Conservation (phyloP, 2,113 vertebrate genomes). For the Sphyrna mokarran region DNA sequence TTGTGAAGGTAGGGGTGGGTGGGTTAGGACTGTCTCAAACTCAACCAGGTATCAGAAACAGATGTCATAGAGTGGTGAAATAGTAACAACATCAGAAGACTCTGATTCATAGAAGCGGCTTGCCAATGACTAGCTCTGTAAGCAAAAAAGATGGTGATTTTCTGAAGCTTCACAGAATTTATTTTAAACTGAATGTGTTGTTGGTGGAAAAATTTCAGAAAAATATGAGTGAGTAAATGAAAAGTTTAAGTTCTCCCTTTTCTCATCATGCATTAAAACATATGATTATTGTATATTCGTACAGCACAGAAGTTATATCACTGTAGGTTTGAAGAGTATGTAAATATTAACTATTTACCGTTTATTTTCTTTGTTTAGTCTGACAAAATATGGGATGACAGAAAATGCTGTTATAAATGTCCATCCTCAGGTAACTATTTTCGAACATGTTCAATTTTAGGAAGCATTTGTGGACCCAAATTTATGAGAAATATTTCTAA, state of each 20-base stretch:
- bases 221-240: not conserved
- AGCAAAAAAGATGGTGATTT: not conserved
- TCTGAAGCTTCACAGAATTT: not conserved
- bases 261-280: not conserved
- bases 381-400: not conserved
- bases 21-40: not conserved
- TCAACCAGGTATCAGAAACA: not conserved
- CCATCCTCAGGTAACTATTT: rapidly evolving
- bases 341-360: not conserved
- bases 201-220: not conserved
- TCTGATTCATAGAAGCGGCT: not conserved
- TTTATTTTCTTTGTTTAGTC: not conserved
- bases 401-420: not conserved
- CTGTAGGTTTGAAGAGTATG: not conserved
- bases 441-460: not conserved
- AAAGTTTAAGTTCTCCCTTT: not conserved
- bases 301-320: not conserved
- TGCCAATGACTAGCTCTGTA: not conserved
- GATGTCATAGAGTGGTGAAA: not conserved
- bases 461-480: not conserved
- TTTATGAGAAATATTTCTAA: not conserved
- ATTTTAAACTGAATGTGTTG: not conserved
- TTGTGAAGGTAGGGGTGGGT: not conserved
- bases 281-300: not conserved
- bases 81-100: not conserved